A percentile compares a stretch with the other conserved stretches of the same genome.
Conservation (phyloP, 2,113 vertebrate genomes). For the Forbesichthys papilliferus region DNA sequence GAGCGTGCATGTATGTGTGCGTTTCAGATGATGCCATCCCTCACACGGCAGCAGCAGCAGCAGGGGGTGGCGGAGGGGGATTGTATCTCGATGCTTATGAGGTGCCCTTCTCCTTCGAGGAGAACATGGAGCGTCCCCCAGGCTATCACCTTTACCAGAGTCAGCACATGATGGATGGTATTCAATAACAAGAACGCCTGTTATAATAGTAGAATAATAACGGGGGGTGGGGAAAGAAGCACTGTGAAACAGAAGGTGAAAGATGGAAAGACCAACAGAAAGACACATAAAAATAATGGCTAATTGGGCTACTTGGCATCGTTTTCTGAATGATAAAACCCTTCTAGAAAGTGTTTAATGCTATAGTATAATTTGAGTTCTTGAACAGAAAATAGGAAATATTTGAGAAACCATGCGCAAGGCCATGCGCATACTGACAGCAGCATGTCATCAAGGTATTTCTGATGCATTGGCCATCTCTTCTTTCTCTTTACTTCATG, state of each 20-base stretch:
- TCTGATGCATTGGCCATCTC: no score
- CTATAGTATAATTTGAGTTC: no score
- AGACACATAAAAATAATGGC: no score
- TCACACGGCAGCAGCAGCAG: conserved; percentile 5
- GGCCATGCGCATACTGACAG: no score
- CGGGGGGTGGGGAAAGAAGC: not conserved
- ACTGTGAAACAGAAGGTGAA: not conserved
- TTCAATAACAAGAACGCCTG: conserved; percentile 7
- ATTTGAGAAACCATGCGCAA: no score
- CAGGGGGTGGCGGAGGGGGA: conserved; percentile 44
- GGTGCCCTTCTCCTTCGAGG: conserved; percentile 80
- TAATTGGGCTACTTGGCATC: no score
- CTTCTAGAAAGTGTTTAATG: no score
- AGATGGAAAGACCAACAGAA: no score
- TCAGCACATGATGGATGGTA: conserved; percentile 77
- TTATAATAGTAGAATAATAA: not conserved
- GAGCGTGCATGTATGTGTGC: not conserved
- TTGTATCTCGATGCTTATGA: conserved; percentile 79
- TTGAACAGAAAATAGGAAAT: no score
- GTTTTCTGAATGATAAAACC: no score
- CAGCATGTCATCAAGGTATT: no score
- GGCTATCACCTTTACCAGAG: conserved; percentile 68
- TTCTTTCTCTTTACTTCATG: no score
- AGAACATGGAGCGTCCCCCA: conserved; percentile 64
- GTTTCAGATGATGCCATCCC: conserved; percentile 46